These are phyloP conservation scores for Drosophila kikkawai DNA, from an alignment of 1,140 invertebrate species.

Conservation along the genomic window DNA sequence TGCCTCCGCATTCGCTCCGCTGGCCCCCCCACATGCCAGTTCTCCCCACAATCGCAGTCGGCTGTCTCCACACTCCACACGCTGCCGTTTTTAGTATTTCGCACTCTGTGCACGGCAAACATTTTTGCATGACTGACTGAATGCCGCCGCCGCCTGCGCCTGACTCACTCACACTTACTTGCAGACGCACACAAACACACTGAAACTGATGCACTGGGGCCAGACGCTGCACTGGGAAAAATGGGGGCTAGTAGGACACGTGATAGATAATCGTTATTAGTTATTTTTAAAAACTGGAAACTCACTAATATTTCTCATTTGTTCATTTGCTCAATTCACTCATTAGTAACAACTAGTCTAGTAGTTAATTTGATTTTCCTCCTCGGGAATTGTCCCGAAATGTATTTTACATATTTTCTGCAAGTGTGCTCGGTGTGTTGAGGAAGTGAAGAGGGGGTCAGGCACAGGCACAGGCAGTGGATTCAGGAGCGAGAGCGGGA, in stretches of 20 bases:
- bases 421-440: slow-evolving; percentile 8
- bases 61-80: slow-evolving; percentile 47
- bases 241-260: background rate
- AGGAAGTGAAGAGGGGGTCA: background rate
- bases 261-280: background rate
- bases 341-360: too few species aligned
- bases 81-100: slow-evolving; percentile 81
- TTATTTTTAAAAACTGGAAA: too few species aligned
- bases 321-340: too few species aligned
- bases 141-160: slow-evolving; percentile 69
- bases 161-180: slow-evolving; percentile 62
- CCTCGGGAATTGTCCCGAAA: too few species aligned
- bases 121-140: slow-evolving; percentile 83
- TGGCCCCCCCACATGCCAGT: background rate
- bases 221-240: slow-evolving; percentile 50
- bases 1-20: slow-evolving; percentile 30
- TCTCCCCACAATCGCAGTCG: slow-evolving; percentile 20
- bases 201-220: slow-evolving; percentile 40
- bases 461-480: slow-evolving; percentile 15
- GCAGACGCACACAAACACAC: slow-evolving; percentile 19
- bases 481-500: slow-evolving; percentile 5
- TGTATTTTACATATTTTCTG: background rate
- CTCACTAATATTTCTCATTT: too few species aligned
- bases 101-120: slow-evolving; percentile 78
- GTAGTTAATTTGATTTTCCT: too few species aligned